Evolutionary conservation across 2,113 vertebrate species (phyloP), one percentile per base, ranked within the genome.

Genomic region (Notothenia coriiceps): DNA sequence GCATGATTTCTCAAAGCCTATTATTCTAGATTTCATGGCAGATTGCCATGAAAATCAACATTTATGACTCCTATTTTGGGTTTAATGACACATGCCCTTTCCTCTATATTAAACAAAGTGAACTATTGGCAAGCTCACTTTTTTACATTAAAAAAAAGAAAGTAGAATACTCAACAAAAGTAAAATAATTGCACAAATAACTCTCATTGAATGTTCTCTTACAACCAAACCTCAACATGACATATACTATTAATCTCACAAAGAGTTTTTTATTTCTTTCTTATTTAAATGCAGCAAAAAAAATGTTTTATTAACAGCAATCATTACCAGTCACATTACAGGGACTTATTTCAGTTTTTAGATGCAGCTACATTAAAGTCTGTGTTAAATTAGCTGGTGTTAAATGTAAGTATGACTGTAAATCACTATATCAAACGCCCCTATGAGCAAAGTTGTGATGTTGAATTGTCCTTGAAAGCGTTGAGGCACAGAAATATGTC

Each of bases 381-480:
- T 9, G 40, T n/a, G 62, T 73, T 79, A 54, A 65, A 72, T 59
- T 14, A 76, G 40, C 55, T 57, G 70, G 3, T 64, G 69, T 73
- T 76, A 64, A 76, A 80, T 64, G 60, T 66, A 49, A 72, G 72
- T 25, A 62, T 85, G 86, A 67, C 15, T 13, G 33, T 35, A 44
- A 61, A 63, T 71, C 64, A 84, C 47, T 77, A 46, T 33, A 81
- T 81, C 13, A 60, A 40, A 9, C 55, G 67, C 13, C 25, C 29
- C 56, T 61, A 74, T 49, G 60, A 54, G 46, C 73, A 60, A 59
- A 75, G 54, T 66, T 73, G 71, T 78, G 49, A 67, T 78, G 72
- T 68, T 66, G 56, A 82, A 88, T 74, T 74, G 71, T 71, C 74
- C 74, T 77, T 74, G 68, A 86, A 71, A 77, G 54, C 46, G 3